Conservation (phyloP, 2,888 invertebrate genomes). For the Limnephilus auricula region DNA sequence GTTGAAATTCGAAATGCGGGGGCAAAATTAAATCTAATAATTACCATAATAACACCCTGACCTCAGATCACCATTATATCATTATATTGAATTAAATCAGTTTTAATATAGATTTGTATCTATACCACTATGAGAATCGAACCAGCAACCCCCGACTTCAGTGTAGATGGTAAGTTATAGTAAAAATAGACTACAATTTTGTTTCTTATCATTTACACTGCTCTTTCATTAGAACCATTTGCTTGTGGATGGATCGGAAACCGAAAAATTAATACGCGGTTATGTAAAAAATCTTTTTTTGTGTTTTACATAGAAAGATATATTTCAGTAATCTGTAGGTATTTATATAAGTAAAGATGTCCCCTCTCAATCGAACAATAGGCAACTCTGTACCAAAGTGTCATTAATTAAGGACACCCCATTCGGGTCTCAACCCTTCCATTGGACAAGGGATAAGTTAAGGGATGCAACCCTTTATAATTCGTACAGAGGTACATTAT, state of each 20-base stretch:
- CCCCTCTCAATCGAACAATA: slow-evolving; percentile 50
- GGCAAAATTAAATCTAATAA: too few species aligned
- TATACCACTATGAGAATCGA: too few species aligned
- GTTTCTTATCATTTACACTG: too few species aligned
- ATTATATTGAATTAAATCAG: too few species aligned
- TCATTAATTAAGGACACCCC: slow-evolving; percentile 56
- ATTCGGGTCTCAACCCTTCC: slow-evolving; percentile 11
- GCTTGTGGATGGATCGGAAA: too few species aligned
- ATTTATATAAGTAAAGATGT: background rate
- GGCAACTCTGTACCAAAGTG: slow-evolving; percentile 45
- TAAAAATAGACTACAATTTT: background rate
- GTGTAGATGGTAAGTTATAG: background rate
- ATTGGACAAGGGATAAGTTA: slow-evolving; percentile 18
- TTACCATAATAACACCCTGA: too few species aligned
- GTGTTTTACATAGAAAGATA: background rate
- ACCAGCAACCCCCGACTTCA: background rate
- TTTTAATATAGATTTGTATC: too few species aligned
- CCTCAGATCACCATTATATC: too few species aligned
- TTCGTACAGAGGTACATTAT: background rate
- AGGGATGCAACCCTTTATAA: slow-evolving; percentile 42
- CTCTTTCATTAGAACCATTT: too few species aligned
- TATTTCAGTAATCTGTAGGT: background rate
- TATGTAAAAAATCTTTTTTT: background rate
- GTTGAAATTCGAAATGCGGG: too few species aligned
- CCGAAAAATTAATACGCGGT: background rate